Evolutionary conservation across 2,888 invertebrate species (phyloP), one percentile per base, ranked within the genome.

Genomic region (Hyalella azteca): DNA sequence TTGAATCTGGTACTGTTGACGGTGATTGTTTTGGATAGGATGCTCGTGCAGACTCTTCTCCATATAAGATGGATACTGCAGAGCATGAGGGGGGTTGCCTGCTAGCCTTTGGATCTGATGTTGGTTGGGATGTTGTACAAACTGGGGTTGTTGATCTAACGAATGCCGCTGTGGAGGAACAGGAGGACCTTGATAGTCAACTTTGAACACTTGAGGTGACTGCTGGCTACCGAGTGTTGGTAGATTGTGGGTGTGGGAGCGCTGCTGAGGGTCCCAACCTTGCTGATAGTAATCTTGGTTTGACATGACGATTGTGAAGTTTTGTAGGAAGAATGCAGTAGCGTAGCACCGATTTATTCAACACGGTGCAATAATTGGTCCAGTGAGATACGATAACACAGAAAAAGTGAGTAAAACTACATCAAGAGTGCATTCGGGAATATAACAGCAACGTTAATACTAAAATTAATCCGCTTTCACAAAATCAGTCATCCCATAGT

Each of bases 281-380:
- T 22, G 54, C 26, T 11, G 22, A 13, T 54, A 9, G 54, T 26
- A 54, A 29, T 29, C 26, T 54, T 54, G 22, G 26, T 26, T 54
- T 54, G 54, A 54, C 54, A 54, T 54, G 54, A 54, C 54, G 54
- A 15, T 9, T 19, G 22, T 50, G 50, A 50, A 54, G 29, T n/a
- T n/a, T n/a, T n/a, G n/a, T n/a, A n/a, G n/a, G n/a, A n/a, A n/a
- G n/a, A n/a, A n/a, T n/a, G n/a, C n/a, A n/a, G n/a, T n/a, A n/a
- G n/a, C n/a, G n/a, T n/a, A n/a, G n/a, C n/a, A n/a, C n/a, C n/a
- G n/a, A n/a, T n/a, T n/a, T n/a, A n/a, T n/a, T n/a, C n/a, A n/a
- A n/a, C 22, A 54, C 54, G 29, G 26, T 54, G 54, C 54, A 54
- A 54, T 54, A 54, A 54, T 54, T 54, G 54, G 54, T 54, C 54